Evolutionary conservation across 2,797 vertebrate species (phyloP), one percentile per base, ranked within the genome.

Genomic region (Lerista edwardsae): DNA sequence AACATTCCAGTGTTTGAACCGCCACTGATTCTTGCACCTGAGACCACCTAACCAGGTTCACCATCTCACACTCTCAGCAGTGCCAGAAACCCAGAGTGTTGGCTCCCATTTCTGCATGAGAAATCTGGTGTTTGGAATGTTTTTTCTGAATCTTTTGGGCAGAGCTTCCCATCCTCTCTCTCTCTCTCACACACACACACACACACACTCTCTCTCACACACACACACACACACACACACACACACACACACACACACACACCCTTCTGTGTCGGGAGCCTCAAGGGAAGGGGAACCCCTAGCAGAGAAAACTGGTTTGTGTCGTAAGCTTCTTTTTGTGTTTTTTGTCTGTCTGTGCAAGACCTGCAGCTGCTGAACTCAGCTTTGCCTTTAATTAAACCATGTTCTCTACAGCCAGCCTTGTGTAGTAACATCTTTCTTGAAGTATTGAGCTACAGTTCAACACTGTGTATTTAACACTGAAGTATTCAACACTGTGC

Each of bases 381-480:
- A 96, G 96, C 97, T 97, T 97, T 97, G 97, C 97, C 97, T 98
- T 98, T 97, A 98, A 98, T 96, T 97, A 95, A 96, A 97, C 96
- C 93, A 95, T 96, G 96, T 98, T 98, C 97, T 97, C 96, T 96
- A 95, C 96, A 96, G 90, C 90, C 92, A 89, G 29, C 91, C 87
- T 88, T 93, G 84, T 91, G 90, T 92, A 51, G 39, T 77, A 7
- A 59, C 4, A 0, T 91, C 41, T 95, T 93, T 94, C 79, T 91
- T 83, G 83, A 47, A 80, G 89, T 57, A 59, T 27, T 85, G 27
- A 59, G 51, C 75, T 65, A 64, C 75, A 47, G 59, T 67, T 75
- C 44, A 57, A n/a, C n/a, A n/a, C n/a, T n/a, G n/a, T n/a, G n/a
- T n/a, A n/a, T n/a, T n/a, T n/a, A n/a, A n/a, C n/a, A n/a, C n/a